Conservation (phyloP, 2,888 invertebrate genomes). For the Cryptus viduatorius region DNA sequence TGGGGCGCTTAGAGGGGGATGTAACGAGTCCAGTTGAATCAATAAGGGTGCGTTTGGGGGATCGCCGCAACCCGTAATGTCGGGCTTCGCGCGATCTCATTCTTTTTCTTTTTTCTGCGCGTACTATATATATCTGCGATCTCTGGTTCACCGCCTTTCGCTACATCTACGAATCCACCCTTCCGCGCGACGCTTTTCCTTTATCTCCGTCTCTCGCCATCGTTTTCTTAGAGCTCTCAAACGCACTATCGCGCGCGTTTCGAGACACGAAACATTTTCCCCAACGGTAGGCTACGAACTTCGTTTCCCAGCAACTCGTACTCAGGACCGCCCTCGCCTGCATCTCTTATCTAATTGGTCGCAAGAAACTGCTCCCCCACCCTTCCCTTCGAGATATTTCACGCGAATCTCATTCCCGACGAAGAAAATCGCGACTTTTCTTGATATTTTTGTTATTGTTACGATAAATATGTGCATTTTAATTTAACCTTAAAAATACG, state of each 20-base stretch:
- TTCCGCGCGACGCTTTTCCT: constrained; percentile 26
- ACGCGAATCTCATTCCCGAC: neutral
- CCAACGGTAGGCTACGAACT: constrained; percentile 71
- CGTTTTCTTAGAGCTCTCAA: neutral
- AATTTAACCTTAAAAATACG: neutral
- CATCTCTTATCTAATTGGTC: constrained; percentile 78
- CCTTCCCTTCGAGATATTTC: neutral
- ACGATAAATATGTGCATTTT: neutral
- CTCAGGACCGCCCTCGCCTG: constrained; percentile 76
- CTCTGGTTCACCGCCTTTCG: constrained; percentile 39
- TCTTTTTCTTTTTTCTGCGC: constrained; percentile 35
- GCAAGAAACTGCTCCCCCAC: constrained; percentile 62
- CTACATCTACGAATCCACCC: constrained; percentile 10
- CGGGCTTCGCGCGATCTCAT: constrained; percentile 25
- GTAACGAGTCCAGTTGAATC: constrained; percentile 78
- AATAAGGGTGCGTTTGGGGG: constrained; percentile 76
- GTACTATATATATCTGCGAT: constrained; percentile 27
- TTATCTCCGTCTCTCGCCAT: constrained; percentile 1
- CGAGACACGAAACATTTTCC: constrained; percentile 12
- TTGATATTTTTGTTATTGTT: neutral
- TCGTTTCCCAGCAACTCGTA: constrained; percentile 81
- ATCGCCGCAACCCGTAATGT: constrained; percentile 44
- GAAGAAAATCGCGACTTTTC: neutral
- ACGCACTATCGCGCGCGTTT: neutral
- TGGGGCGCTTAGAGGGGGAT: constrained; percentile 73